Base-by-base conservation (phyloP, 2,888 invertebrate species). In the Aleiodes testaceus region DNA sequence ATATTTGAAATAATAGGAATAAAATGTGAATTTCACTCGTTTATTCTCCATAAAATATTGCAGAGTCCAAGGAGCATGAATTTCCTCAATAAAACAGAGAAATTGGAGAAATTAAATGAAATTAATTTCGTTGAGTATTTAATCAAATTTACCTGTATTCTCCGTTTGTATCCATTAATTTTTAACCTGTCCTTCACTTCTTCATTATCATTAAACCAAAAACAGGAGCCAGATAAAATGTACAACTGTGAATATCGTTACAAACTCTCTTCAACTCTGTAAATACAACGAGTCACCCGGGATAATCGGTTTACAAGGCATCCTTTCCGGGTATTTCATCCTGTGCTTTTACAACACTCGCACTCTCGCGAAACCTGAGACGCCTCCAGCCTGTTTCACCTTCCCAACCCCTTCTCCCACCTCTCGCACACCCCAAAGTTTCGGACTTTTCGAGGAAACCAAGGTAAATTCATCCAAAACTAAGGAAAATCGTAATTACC, bases 301-400 rank as follows among this genome's bases (percentile, higher is more conserved):
- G 71, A 71, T 71, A 71, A 70, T 70, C 70, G 70, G 66, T 70
- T 70, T 66, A 66, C 66, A 66, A 71, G 66, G 61, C 71, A 67
- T 30, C 49, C 66, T 20, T 20, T 55, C 52, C 52, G 36, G 36
- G 36, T 9, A 36, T 6, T 44, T 50, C 69, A 50, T 52, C 61
- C 69, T 18, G 42, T 59, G 7, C 12, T 63, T 45, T 44, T 50
- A 36, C 36, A 36, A 36, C 53, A 53, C n/a, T n/a, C n/a, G 53
- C 20, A 11, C 36, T 36, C n/a, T 22, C 53, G 14, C 55, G 30
- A 26, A 55, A 55, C 36, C 59, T 36, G 59, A 59, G 59, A 36
- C 42, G 12, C 42, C 59, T 16, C 30, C 18, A 6, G 59, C 18
- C 59, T 59, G 16, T 42, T n/a, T 36, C 59, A 11, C 11, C 42